phyloP scores from a whole-genome alignment of 2,113 vertebrate species.

The Mus musculus region DNA sequence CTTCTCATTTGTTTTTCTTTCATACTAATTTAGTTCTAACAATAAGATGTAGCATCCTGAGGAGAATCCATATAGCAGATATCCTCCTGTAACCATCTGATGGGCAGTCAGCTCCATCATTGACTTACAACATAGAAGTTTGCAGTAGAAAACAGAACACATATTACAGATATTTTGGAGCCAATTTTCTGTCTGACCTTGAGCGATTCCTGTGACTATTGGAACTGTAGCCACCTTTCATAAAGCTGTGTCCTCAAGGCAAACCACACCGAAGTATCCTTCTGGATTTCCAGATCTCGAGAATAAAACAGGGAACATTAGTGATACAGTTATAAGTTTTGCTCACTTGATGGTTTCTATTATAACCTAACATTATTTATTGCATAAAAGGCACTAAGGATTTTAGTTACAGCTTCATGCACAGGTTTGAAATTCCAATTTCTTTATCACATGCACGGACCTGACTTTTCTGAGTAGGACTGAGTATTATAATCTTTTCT shows the following conservation, averaged over 20 bases:
- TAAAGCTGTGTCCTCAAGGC: neutral
- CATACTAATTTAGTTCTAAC: conserved; percentile 33
- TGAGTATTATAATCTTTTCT: neutral
- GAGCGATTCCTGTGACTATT: neutral
- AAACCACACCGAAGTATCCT: neutral
- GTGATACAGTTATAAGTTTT: neutral
- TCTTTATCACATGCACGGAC: neutral
- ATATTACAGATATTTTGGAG: neutral
- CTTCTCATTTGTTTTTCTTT: conserved; percentile 1
- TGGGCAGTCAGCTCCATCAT: neutral
- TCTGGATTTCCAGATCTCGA: neutral
- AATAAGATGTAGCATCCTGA: conserved; percentile 49
- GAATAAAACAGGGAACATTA: neutral
- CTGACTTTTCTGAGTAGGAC: neutral
- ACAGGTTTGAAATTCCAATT: neutral
- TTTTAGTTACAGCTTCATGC: neutral
- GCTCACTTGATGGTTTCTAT: neutral
- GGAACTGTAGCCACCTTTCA: neutral
- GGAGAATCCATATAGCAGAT: conserved; percentile 48
- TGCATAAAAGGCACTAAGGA: neutral
- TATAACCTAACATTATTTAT: neutral
- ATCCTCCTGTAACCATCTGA: neutral
- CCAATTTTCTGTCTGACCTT: conserved; percentile 33
- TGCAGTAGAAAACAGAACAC: neutral
- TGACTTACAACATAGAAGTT: neutral